Evolutionary conservation across 1,140 invertebrate species (phyloP).

Genomic region (Ridgeia piscesae): DNA sequence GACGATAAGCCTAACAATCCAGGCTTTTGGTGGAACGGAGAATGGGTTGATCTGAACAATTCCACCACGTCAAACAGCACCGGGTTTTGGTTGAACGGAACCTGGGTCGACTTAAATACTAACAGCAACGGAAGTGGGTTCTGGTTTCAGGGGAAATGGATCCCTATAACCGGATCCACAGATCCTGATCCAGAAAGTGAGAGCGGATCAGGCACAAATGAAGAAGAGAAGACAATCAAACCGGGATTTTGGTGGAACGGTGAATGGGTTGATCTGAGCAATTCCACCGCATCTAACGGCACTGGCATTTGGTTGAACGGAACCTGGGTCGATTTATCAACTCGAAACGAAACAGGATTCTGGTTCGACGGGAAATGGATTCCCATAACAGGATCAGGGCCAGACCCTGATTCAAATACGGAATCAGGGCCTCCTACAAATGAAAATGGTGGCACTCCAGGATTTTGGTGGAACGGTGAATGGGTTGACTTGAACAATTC

Average conservation of each 20-base stretch:
- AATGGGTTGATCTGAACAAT: too few species aligned
- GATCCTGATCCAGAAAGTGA: background rate
- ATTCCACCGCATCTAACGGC: background rate
- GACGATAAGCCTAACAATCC: too few species aligned
- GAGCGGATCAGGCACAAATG: background rate
- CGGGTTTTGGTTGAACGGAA: too few species aligned
- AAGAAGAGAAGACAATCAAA: background rate
- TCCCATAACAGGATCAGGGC: background rate
- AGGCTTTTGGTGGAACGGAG: too few species aligned
- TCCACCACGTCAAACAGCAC: too few species aligned
- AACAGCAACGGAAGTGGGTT: too few species aligned
- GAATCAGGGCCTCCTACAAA: background rate
- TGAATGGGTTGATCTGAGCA: background rate
- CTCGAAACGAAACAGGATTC: background rate
- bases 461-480: background rate
- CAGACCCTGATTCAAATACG: background rate
- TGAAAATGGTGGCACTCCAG: background rate
- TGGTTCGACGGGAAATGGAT: background rate
- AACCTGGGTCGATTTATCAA: background rate
- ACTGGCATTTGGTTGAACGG: background rate
- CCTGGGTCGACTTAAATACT: too few species aligned
- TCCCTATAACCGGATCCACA: background rate
- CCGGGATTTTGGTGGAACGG: background rate
- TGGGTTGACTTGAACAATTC: background rate
- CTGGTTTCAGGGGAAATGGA: background rate